These are phyloP conservation scores for Zaprionus nigranus DNA, from an alignment of 1,140 invertebrate species.

Conservation along the genomic window DNA sequence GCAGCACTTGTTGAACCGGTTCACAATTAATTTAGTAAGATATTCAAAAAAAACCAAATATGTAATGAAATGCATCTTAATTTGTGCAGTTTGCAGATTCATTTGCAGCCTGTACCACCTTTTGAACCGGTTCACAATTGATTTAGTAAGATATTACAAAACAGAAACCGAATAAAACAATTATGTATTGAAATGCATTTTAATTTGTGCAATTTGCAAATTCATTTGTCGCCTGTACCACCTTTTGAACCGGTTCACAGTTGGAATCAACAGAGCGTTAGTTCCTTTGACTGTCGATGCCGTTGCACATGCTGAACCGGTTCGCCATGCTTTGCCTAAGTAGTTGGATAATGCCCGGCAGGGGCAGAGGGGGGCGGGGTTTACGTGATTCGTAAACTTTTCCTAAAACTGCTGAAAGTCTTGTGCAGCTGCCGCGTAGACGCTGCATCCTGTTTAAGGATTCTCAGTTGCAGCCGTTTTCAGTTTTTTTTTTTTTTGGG, in stretches of 20 bases:
- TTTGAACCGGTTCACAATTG: background rate
- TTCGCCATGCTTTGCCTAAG: background rate
- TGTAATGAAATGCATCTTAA: too few relatives aligned
- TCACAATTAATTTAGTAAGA: background rate
- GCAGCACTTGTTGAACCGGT: background rate
- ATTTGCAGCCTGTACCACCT: background rate
- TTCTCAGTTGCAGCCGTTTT: slow-evolving; percentile 13
- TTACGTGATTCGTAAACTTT: slow-evolving; percentile 2
- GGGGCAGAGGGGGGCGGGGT: background rate
- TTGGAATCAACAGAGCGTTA: too few relatives aligned
- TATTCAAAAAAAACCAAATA: too few relatives aligned
- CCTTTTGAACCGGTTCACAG: background rate
- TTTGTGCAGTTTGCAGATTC: too few relatives aligned
- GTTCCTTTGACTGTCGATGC: too few relatives aligned
- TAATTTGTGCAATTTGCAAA: too few relatives aligned
- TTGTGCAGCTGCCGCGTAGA: slow-evolving; percentile 19
- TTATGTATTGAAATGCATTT: too few relatives aligned
- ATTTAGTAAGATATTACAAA: too few relatives aligned
- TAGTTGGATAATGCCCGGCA: too few relatives aligned
- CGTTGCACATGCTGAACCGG: background rate
- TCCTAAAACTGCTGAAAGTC: background rate
- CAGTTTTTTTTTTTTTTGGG: slow-evolving; percentile 27
- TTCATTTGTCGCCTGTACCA: background rate
- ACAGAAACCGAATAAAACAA: too few relatives aligned
- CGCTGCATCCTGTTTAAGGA: slow-evolving; percentile 36